Conservation (phyloP, 2,888 invertebrate genomes). For the Sarcophaga subvicina region DNA sequence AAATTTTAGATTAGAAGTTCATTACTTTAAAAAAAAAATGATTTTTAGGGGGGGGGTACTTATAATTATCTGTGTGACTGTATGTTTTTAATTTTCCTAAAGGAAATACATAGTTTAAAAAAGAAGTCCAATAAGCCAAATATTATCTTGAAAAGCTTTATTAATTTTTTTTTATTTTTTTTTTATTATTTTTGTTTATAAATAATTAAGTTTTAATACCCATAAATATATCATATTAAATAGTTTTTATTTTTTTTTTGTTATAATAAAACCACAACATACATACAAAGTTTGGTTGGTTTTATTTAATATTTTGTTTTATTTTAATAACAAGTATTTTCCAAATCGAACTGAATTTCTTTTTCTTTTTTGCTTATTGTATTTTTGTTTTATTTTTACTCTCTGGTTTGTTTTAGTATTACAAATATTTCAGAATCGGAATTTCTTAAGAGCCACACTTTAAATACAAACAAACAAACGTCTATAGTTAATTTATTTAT, state of each 20-base stretch:
- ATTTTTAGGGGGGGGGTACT: too few species aligned
- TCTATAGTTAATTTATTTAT: conserved; percentile 22
- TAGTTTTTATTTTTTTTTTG: conserved; percentile 4
- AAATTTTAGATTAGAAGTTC: too few species aligned
- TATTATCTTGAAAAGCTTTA: conserved; percentile 68
- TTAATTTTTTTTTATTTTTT: conserved; percentile 60
- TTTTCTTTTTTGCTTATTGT: conserved; percentile 13
- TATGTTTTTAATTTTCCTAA: not conserved
- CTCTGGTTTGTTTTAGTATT: conserved; percentile 15
- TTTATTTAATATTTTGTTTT: conserved; percentile 30
- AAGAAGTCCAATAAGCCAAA: conserved; percentile 15
- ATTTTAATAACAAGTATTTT: not conserved
- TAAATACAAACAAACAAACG: conserved; percentile 47
- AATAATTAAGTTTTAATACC: conserved; percentile 72
- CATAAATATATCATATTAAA: conserved; percentile 49
- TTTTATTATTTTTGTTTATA: conserved; percentile 43
- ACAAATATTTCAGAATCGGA: too few species aligned
- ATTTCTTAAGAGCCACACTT: conserved; percentile 26
- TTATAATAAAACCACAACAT: conserved; percentile 60
- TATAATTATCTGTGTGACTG: too few species aligned
- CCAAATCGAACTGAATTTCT: conserved; percentile 5
- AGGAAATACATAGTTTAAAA: not conserved
- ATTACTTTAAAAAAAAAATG: too few species aligned
- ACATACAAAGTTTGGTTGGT: conserved; percentile 43
- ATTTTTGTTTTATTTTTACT: conserved; percentile 32